Percentiles rank a stretch among this genome's conserved stretches.
Conservation (phyloP, 1,140 invertebrate species). For the Drosophila busckii region DNA sequence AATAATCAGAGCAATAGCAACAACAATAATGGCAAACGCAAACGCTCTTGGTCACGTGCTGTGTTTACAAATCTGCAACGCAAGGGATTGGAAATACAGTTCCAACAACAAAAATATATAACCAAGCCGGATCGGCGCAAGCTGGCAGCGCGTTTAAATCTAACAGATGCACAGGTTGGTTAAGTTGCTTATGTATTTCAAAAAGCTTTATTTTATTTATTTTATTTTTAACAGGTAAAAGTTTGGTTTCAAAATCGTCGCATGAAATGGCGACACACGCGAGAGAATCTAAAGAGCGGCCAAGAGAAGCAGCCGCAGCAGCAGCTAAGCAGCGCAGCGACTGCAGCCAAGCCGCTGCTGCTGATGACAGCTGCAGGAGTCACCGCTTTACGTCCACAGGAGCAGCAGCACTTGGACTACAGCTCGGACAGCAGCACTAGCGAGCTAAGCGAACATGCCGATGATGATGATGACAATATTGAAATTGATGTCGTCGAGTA, state of each 20-base stretch:
- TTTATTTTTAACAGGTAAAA: constrained; percentile 84
- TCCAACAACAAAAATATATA: constrained; percentile 98
- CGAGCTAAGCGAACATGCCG: constrained; percentile 39
- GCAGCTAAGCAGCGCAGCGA: constrained; percentile 13
- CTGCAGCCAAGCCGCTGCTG: constrained; percentile 1
- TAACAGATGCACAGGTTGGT: constrained; percentile 95
- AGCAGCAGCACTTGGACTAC: constrained; percentile 33
- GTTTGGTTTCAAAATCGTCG: constrained; percentile 96
- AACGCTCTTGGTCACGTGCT: constrained; percentile 94
- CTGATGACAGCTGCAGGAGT: not conserved
- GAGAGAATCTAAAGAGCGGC: constrained; percentile 82
- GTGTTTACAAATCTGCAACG: constrained; percentile 97
- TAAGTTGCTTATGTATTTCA: not conserved
- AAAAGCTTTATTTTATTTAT: not conserved
- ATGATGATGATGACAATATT: constrained; percentile 77
- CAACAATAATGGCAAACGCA: constrained; percentile 83
- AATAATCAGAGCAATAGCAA: not conserved
- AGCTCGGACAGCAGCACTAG: constrained; percentile 57
- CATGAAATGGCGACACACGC: constrained; percentile 95
- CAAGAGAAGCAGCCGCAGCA: constrained; percentile 58
- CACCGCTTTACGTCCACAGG: not conserved
- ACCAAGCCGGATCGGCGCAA: constrained; percentile 98
- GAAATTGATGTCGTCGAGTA: constrained; percentile 80
- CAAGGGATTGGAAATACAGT: constrained; percentile 95
- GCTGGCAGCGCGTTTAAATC: constrained; percentile 94